A percentile compares a stretch with the other conserved stretches of the same genome.
phyloP scores from a whole-genome alignment of 2,797 vertebrate genomes.

The Lerista edwardsae region DNA sequence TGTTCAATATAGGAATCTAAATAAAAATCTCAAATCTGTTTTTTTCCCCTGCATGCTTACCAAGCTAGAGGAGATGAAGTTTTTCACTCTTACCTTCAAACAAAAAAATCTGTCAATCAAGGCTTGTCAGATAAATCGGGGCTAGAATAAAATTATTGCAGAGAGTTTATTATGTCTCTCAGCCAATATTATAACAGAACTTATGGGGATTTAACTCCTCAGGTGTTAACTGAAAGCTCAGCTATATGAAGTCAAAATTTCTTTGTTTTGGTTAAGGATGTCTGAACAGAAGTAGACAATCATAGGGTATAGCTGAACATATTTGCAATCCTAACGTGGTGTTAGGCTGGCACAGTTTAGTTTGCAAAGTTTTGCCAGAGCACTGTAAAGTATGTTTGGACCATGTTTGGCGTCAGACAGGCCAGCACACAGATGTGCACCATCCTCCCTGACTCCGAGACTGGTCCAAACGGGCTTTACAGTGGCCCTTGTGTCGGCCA shows the following conservation, averaged over 20 bases:
- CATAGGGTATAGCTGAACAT: not conserved
- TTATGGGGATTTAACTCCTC: too few species aligned
- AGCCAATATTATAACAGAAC: constrained; percentile 12
- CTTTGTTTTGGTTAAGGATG: not conserved
- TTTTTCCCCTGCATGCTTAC: not conserved
- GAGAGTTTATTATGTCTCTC: constrained; percentile 18
- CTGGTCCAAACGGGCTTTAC: too few species aligned
- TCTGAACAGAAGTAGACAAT: not conserved
- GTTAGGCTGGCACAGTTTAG: too few species aligned
- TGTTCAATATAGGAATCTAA: constrained; percentile 28
- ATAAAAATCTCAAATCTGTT: constrained; percentile 30
- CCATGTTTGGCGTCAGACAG: too few species aligned
- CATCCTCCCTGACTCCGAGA: too few species aligned
- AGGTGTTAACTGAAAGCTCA: not conserved
- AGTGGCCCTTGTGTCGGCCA: too few species aligned
- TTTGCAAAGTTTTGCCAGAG: too few species aligned
- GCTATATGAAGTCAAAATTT: constrained; percentile 5
- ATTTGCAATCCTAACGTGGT: too few species aligned
- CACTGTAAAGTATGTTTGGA: too few species aligned
- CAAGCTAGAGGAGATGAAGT: not conserved
- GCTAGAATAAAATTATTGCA: not conserved
- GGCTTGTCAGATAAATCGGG: constrained; percentile 13
- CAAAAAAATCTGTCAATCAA: constrained; percentile 39
- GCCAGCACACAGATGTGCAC: too few species aligned
- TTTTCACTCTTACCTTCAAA: constrained; percentile 8